phyloP scores from a whole-genome alignment of 2,797 vertebrate species.

The Acrocephalus scirpaceus region DNA sequence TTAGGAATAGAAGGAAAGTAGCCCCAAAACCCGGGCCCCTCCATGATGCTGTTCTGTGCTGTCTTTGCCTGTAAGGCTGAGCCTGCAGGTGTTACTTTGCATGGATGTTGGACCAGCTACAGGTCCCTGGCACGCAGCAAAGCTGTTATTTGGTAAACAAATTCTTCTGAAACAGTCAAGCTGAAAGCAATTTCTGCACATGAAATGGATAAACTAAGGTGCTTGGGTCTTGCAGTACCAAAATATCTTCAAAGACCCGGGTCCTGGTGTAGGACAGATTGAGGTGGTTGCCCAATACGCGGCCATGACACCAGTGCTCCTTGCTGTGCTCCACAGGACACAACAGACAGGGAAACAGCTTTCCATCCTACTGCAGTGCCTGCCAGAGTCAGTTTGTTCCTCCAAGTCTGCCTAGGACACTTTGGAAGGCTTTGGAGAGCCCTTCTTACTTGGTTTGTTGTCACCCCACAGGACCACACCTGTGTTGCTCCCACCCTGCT shows the following conservation, averaged over 20 bases:
- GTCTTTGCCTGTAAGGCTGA: not conserved
- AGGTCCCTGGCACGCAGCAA: not conserved
- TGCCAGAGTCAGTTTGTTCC: not conserved
- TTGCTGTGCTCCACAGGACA: not conserved
- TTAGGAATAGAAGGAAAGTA: not conserved
- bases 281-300: accelerated
- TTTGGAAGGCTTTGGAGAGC: not conserved
- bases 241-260: not conserved
- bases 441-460: not conserved
- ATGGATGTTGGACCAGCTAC: not conserved
- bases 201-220: not conserved
- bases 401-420: not conserved
- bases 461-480: not conserved
- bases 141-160: not conserved
- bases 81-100: not conserved
- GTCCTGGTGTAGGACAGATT: not conserved
- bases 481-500: not conserved
- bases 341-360: not conserved
- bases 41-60: not conserved
- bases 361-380: not conserved
- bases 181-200: not conserved
- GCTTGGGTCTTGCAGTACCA: not conserved
- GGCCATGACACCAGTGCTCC: accelerated
- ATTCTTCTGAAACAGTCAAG: not conserved
- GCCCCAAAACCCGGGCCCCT: not conserved